Base-by-base conservation (phyloP, 2,113 vertebrate genomes). In the Picathartes gymnocephalus region DNA sequence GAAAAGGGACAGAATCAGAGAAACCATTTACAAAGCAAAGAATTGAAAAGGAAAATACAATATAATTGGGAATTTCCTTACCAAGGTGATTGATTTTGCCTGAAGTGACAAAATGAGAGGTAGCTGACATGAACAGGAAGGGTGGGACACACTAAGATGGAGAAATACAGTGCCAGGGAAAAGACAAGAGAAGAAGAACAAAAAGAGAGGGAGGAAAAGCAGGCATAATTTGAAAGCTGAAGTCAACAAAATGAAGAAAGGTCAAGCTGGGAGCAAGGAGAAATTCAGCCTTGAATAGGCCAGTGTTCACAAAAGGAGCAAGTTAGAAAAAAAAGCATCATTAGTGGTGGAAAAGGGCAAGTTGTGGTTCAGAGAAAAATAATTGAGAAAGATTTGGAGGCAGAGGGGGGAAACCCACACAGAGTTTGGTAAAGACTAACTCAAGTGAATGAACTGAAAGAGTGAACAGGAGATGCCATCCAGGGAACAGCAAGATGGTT, bases 301-400 rank as follows among this genome's bases (percentile, higher is more conserved):
- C 62, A 91, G 73, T 77, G 81, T 85, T 95, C 95, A 96, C 95
- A 97, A 97, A 95, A 95, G 93, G 68, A 96, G 87, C 85, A 95
- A 96, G 90, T 94, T 91, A 95, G 86, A 25, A 87, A 78, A 78
- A 92, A 73, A 94, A 70, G 84, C 81, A 94, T 91, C 88, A 94
- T 95, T 95, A 97, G 90, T 73, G 85, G 81, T 90, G 39, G 90
- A 95, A 95, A 94, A 95, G 90, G 95, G 91, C 87, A 92, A 96
- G 84, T 61, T 88, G 92, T 88, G 94, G 92, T 95, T 96, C 94
- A 96, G 60, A 81, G 88, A 78, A 70, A 94, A 95, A 97, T 94
- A 92, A 95, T 40, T 79, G 74, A 96, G 84, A 80, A 95, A 87
- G 91, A 85, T 73, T 66, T 50, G 76, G 76, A 45, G 35, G 39